phyloP scores from a whole-genome alignment of 1,140 invertebrate species.

The Nomia melanderi region DNA sequence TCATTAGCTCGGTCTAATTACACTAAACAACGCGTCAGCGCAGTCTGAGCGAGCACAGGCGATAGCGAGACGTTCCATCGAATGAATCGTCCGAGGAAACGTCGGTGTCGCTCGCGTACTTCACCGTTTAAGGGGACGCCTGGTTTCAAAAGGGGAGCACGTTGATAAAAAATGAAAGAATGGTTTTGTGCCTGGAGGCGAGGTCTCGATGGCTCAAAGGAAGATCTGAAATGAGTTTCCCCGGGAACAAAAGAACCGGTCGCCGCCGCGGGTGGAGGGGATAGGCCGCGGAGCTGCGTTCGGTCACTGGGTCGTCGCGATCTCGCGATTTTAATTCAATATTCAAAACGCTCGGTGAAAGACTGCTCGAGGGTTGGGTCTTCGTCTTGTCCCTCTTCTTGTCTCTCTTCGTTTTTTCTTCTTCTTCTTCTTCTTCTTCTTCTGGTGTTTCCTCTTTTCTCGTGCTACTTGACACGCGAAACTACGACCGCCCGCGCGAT shows the following conservation, averaged over 20 bases:
- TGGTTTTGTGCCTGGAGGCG: constrained; percentile 31
- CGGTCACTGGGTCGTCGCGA: constrained; percentile 52
- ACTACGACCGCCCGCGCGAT: background rate
- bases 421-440: background rate
- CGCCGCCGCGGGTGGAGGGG: too few species aligned
- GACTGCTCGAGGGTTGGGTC: background rate
- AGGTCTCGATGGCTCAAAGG: constrained; percentile 47
- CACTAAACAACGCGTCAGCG: too few species aligned
- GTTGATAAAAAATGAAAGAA: constrained; percentile 52
- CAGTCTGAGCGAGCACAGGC: too few species aligned
- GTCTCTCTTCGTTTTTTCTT: background rate
- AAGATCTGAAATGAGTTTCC: constrained; percentile 46
- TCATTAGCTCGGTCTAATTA: too few species aligned
- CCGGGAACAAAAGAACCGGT: constrained; percentile 35
- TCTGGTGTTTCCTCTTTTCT: background rate
- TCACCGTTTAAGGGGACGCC: background rate
- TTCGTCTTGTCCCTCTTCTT: background rate
- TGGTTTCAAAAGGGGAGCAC: constrained; percentile 12
- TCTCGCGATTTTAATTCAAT: constrained; percentile 44
- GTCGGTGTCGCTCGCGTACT: background rate
- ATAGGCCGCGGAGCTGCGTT: constrained; percentile 19
- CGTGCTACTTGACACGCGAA: background rate
- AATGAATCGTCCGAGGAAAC: constrained; percentile 5
- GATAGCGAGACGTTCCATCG: background rate
- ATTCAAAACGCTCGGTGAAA: constrained; percentile 28